These are phyloP conservation scores for Oryzias woworae DNA, from an alignment of 2,113 vertebrate genomes.

Conservation along the genomic window DNA sequence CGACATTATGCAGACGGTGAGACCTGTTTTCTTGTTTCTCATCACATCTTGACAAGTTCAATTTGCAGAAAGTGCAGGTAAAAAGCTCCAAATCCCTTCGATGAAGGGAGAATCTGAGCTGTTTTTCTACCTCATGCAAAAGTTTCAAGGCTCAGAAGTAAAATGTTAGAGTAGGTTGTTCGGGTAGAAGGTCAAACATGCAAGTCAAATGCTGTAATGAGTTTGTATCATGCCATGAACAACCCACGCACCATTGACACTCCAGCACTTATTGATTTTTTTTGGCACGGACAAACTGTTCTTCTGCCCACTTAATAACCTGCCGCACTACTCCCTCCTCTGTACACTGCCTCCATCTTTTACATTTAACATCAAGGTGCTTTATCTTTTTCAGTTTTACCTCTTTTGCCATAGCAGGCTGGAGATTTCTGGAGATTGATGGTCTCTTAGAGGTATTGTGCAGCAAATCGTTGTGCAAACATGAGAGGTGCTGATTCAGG, in stretches of 20 bases:
- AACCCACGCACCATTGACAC: conserved; percentile 49
- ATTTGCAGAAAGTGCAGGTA: conserved; percentile 11
- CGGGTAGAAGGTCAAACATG: conserved; percentile 41
- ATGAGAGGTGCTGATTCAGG: conserved; percentile 43
- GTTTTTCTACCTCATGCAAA: background rate
- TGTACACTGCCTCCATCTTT: too few relatives aligned
- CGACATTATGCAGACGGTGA: conserved; percentile 10
- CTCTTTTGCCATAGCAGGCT: conserved; percentile 13
- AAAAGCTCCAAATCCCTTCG: background rate
- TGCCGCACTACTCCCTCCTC: conserved; percentile 18
- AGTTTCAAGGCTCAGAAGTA: background rate
- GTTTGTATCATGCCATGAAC: conserved; percentile 47
- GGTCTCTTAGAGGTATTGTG: background rate
- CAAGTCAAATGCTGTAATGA: conserved; percentile 58
- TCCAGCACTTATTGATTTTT: conserved; percentile 51
- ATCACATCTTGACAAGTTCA: conserved; percentile 9
- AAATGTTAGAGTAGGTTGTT: conserved; percentile 19
- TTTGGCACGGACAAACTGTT: conserved; percentile 27
- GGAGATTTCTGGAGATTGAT: conserved; percentile 19
- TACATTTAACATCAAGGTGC: background rate
- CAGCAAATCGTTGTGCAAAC: background rate
- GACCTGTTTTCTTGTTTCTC: conserved; percentile 17
- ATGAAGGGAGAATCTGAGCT: too few relatives aligned
- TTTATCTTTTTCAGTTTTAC: conserved; percentile 18
- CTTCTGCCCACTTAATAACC: conserved; percentile 35